A percentile compares a stretch with the other conserved stretches of the same genome.
phyloP scores from a whole-genome alignment of 2,797 vertebrate species.

The Clarias fuscus region DNA sequence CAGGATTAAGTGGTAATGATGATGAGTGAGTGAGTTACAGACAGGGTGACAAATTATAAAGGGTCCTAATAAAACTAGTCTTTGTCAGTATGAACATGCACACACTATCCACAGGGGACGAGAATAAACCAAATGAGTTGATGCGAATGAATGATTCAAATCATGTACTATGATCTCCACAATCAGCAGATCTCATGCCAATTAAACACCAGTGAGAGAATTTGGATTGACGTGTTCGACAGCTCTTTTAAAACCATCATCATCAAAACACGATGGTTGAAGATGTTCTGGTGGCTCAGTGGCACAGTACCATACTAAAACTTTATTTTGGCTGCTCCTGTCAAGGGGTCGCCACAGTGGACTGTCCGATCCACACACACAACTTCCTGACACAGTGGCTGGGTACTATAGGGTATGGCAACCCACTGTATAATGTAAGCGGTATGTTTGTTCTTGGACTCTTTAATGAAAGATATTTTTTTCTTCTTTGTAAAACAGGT shows the following conservation, averaged over 20 bases:
- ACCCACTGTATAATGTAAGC: not conserved
- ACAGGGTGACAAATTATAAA: not conserved
- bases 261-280: not conserved
- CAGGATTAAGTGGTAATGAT: too few species aligned
- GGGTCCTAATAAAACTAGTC: not conserved
- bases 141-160: not conserved
- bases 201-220: not conserved
- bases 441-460: not conserved
- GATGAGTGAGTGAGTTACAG: not conserved
- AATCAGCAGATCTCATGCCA: not conserved
- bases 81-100: not conserved
- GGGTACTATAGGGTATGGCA: too few species aligned
- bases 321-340: too few species aligned
- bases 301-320: not conserved
- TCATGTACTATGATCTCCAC: not conserved
- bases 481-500: not conserved
- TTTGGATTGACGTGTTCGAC: not conserved
- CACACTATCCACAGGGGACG: not conserved
- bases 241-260: not conserved
- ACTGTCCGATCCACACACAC: too few species aligned
- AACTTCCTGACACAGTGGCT: too few species aligned
- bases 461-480: not conserved
- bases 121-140: not conserved
- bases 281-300: not conserved
- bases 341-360: too few species aligned